Evolutionary conservation across 2,888 invertebrate species (phyloP).

Genomic region (Cyrtodaria siliqua): DNA sequence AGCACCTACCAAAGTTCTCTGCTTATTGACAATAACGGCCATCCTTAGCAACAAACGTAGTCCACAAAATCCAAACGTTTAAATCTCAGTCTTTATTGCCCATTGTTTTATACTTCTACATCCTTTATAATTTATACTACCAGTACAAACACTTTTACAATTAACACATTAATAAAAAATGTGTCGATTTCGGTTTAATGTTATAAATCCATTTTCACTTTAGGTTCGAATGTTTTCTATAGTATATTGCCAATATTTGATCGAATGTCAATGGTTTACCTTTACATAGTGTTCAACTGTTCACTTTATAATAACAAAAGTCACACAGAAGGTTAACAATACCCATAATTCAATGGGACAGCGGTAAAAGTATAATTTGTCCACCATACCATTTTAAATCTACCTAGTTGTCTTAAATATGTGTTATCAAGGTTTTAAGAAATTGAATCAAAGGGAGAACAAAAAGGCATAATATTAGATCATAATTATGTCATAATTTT

Average conservation of each 20-base stretch:
- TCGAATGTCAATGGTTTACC: constrained; percentile 1
- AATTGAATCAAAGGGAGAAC: no score
- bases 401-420: no score
- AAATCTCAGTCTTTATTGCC: no score
- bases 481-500: no score
- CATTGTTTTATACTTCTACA: no score
- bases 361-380: constrained; percentile 26
- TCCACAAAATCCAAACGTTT: constrained; percentile 3
- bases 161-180: neutral
- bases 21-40: constrained; percentile 43
- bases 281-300: constrained; percentile 6
- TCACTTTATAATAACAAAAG: neutral
- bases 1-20: constrained; percentile 50
- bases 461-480: no score
- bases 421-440: no score
- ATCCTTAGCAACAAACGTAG: constrained; percentile 13
- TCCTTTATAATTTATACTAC: neutral
- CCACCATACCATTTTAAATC: neutral
- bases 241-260: no score
- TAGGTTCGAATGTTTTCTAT: no score
- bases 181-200: no score
- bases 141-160: constrained; percentile 4
- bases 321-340: constrained; percentile 32
- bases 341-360: constrained; percentile 24
- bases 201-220: no score